Base-by-base conservation (phyloP, 2,888 invertebrate genomes). In the Ariolimax columbianus region DNA sequence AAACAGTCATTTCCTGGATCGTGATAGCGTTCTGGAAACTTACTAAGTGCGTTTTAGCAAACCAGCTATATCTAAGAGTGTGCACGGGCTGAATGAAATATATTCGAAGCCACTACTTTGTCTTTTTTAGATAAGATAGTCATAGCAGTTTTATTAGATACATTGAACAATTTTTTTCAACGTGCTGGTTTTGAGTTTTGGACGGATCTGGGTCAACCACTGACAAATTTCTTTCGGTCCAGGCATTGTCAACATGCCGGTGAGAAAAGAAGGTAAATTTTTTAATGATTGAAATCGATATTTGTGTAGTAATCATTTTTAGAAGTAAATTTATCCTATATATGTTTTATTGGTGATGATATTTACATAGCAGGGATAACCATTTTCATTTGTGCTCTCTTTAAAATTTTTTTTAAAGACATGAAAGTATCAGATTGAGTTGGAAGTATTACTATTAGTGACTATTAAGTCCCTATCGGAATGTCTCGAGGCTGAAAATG, bases 191-290 rank as follows among this genome's bases (percentile, higher is more conserved):
- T 66, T 40, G 66, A 1, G 47, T 66, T 66, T 66, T 40, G 66
- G 79, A 33, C 9, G 36, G 23, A 78, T 43, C 23, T 51, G 55
- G 82, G 75, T 78, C 80, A 86, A 86, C 86, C 87, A 87, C 87
- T 47, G 85, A 82, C 84, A 77, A 68, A 78, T 70, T 14, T 59
- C 51, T 77, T 70, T 38, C 9, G 38, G 17, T 38, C 47, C 79
- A 78, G 38, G 55, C 68, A 73, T 73, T 78, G 77, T 77, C 89
- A 88, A 88, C 84, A 92, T 92, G 92, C 92, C 92, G 89, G 92
- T 92, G 72, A 86, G 92, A 86, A 92, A 92, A 89, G 91, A 91
- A 91, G 92, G 92, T 92, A 89, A 70, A 81, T 73, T 70, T n/a
- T 6, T 63, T 3, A 55, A n/a, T 55, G 7, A n/a, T 63, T 63